phyloP scores from a whole-genome alignment of 2,113 vertebrate species.

The Dolichallabes microphthalmus region DNA sequence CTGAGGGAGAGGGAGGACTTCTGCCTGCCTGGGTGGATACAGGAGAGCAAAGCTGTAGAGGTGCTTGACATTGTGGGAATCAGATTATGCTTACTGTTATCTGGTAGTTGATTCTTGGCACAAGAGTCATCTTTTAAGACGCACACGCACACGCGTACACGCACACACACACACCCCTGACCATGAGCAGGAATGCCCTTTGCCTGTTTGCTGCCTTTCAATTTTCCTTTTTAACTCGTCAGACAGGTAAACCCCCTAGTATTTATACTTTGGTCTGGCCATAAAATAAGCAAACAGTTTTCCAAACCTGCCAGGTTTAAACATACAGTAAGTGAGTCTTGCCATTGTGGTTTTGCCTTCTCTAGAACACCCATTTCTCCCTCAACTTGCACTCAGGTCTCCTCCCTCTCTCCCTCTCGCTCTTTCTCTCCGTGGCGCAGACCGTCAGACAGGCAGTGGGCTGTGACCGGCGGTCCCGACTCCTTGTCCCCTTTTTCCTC shows the following conservation, averaged over 20 bases:
- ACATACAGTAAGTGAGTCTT: neutral
- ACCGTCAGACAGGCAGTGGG: constrained; percentile 74
- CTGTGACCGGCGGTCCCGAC: constrained; percentile 72
- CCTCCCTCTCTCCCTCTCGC: constrained; percentile 28
- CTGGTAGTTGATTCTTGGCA: constrained; percentile 46
- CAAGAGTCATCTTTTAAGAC: constrained; percentile 38
- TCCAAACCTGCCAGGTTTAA: neutral
- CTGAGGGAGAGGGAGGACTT: constrained; percentile 2
- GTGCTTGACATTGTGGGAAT: constrained; percentile 31
- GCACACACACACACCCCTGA: constrained; percentile 19
- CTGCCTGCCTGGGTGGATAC: constrained; percentile 7
- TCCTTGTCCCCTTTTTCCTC: constrained; percentile 62
- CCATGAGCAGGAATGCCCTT: constrained; percentile 18
- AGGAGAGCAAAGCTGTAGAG: constrained; percentile 23
- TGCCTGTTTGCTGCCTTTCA: neutral
- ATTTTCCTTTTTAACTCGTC: neutral
- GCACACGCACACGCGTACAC: constrained; percentile 47
- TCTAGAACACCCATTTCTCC: neutral
- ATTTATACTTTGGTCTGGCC: neutral
- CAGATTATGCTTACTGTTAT: constrained; percentile 41
- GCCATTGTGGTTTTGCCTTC: neutral
- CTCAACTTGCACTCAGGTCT: constrained; percentile 24
- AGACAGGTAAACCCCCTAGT: neutral
- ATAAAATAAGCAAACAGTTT: neutral
- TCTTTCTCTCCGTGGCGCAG: constrained; percentile 69